Base-by-base conservation (phyloP, 2,888 invertebrate species). In the Standfussiana lucernea region DNA sequence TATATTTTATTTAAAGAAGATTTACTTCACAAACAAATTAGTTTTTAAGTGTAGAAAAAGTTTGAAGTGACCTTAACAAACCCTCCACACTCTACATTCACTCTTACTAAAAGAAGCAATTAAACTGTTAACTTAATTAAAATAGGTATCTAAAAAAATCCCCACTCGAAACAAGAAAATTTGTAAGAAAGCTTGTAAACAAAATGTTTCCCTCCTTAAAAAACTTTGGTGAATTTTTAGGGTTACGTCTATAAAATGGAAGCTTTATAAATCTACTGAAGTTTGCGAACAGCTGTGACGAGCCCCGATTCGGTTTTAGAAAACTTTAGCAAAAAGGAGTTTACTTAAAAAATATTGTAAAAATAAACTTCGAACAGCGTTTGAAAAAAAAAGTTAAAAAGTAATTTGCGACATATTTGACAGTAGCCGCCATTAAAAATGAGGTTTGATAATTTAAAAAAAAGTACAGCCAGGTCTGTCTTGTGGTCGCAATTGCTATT, bases 181-280 rank as follows among this genome's bases (percentile, higher is more conserved):
- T 80, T 56, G 13, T 28, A 35, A 74, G 28, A 80, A 78, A 80
- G 18, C 65, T 73, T 42, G 7, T 28, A 37, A 75, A 37, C 59
- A 65, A 65, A 61, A 61, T 61, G 24, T 75, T 50, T n/a, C 4
- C 21, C 3, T 28, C 2, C 11, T 8, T 37, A 5, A 2, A 8
- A 10, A 80, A 80, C n/a, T n/a, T 72, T 65, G 6, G 45, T 65
- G 45, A 1, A 24, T 56, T 56, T 64, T 78, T 24, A 37, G 28
- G 56, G 28, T 50, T 74, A 35, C 40, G 13, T 73, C 35, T 35
- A 7, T 7, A 47, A 28, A 62, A 62, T 80, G 2, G 18, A 62
- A 50, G 28, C 18, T 35, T 80, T 21, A 50, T 47, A 59, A 65
- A 28, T 28, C 42, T 28, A 50, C 15, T 42, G 8, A 75, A 79